Evolutionary conservation across 2,113 vertebrate species (phyloP), one percentile per base, ranked within the genome.

Genomic region (Catharus bicknelli): DNA sequence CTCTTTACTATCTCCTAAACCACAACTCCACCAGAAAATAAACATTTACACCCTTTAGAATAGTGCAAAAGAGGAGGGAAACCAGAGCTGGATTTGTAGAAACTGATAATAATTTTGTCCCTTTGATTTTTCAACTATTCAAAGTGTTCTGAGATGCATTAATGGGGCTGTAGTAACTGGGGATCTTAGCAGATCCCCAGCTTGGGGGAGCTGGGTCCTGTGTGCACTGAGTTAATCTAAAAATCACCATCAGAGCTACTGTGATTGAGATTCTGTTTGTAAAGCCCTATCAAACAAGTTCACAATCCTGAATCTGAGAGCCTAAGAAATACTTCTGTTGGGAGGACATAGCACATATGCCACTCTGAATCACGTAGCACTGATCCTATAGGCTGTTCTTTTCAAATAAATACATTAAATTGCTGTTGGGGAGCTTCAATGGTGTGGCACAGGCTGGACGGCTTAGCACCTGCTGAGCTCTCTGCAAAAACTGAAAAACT

Each of bases 91-190:
- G 21, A 83, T 90, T 77, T 83, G 30, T 57, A 86, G 61, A 75
- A 86, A 27, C 67, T 74, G 68, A 17, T 76, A 43, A 48, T 85
- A 80, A 69, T 94, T 88, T 95, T 83, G 20, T 64, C 40, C 45
- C 10, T 66, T 47, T 83, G 74, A 89, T 79, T 95, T 94, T 91
- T 80, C 14, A 79, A 5, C 47, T n/a, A n/a, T 86, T 92, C 20
- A 6, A 7, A 88, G 47, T 42, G 16, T 54, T 91, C 66, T 34
- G 43, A 67, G 26, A 38, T 42, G 50, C 20, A 42, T 27, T 72
- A 58, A 47, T 1, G 3, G 50, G 30, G 32, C 47, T 62, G 12
- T n/a, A 83, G 70, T 62, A 63, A 48, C 43, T 26, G 30, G 10
- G 42, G 21, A 38, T 84, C 43, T 86, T 16, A 13, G 66, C 50